Evolutionary conservation across 2,113 vertebrate species (phyloP).

Genomic region (Pseudolaguvia tuberculata): DNA sequence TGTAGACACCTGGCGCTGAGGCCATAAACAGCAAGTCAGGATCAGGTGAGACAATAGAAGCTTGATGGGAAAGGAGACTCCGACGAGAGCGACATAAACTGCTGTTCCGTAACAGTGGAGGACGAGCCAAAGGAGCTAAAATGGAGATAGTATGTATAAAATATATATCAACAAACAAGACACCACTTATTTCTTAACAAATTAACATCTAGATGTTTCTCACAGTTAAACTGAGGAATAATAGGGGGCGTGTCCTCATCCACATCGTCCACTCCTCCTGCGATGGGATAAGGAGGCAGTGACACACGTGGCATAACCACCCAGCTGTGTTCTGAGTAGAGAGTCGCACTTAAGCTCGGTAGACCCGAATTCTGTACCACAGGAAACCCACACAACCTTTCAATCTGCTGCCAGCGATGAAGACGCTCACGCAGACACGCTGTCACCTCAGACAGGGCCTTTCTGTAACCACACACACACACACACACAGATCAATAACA

Average conservation of each 20-base stretch:
- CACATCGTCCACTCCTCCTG: constrained; percentile 93
- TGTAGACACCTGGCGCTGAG: constrained; percentile 82
- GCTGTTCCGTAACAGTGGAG: constrained; percentile 82
- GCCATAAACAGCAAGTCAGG: constrained; percentile 95
- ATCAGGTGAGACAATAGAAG: constrained; percentile 82
- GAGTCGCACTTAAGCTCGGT: constrained; percentile 87
- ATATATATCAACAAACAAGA: too few relatives aligned
- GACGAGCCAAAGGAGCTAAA: constrained; percentile 63
- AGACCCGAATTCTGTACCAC: constrained; percentile 93
- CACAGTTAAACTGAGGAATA: constrained; percentile 88
- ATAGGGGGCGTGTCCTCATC: constrained; percentile 97
- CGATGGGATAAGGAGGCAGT: constrained; percentile 92
- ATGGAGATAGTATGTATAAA: background rate
- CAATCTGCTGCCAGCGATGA: constrained; percentile 98
- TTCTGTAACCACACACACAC: constrained; percentile 65
- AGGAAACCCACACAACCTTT: constrained; percentile 96
- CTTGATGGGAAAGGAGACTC: constrained; percentile 80
- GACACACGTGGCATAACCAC: constrained; percentile 97
- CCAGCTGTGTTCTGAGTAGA: constrained; percentile 98
- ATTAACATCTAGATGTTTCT: constrained; percentile 51
- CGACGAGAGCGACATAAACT: constrained; percentile 89
- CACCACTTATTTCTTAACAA: background rate
- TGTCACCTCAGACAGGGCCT: constrained; percentile 90
- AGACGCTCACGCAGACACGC: constrained; percentile 92
- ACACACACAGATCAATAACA: background rate